Evolutionary conservation across 2,888 invertebrate genomes (phyloP).

Genomic region (Andrena fulva): DNA sequence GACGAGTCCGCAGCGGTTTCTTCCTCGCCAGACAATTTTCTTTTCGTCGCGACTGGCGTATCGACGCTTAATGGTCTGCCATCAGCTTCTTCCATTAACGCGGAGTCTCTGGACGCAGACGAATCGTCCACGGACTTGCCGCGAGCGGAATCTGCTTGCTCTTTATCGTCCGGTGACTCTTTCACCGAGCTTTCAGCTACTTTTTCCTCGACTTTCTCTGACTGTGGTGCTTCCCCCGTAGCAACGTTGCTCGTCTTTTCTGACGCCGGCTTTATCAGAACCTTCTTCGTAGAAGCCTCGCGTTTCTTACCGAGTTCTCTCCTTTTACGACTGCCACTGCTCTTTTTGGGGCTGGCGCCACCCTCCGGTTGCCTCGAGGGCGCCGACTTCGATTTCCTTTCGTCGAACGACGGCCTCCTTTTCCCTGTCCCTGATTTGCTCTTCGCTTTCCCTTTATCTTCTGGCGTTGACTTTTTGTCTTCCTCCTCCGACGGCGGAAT

Average conservation of each 20-base stretch:
- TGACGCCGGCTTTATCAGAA: background rate
- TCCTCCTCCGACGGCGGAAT: slow-evolving; percentile 32
- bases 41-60: slow-evolving; percentile 40
- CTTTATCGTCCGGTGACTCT: slow-evolving; percentile 57
- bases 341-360: slow-evolving; percentile 31
- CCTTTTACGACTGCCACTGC: slow-evolving; percentile 7
- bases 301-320: slow-evolving; percentile 42
- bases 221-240: background rate
- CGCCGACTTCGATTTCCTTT: slow-evolving; percentile 37
- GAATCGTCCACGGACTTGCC: slow-evolving; percentile 66
- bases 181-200: background rate
- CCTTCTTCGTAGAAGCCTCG: slow-evolving; percentile 30
- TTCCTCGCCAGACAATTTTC: slow-evolving; percentile 26
- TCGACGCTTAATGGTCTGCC: slow-evolving; percentile 42
- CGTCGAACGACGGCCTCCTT: slow-evolving; percentile 36
- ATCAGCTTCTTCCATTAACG: slow-evolving; percentile 41
- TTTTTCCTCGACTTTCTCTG: background rate
- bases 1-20: background rate
- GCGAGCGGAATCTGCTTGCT: slow-evolving; percentile 59
- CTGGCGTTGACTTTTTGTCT: slow-evolving; percentile 23
- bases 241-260: slow-evolving; percentile 21
- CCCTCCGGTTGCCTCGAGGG: slow-evolving; percentile 46
- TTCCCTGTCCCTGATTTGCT: background rate
- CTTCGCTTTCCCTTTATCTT: slow-evolving; percentile 7
- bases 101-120: slow-evolving; percentile 58